Base-by-base conservation (phyloP, 2,797 vertebrate genomes). In the Syngnathus acus region DNA sequence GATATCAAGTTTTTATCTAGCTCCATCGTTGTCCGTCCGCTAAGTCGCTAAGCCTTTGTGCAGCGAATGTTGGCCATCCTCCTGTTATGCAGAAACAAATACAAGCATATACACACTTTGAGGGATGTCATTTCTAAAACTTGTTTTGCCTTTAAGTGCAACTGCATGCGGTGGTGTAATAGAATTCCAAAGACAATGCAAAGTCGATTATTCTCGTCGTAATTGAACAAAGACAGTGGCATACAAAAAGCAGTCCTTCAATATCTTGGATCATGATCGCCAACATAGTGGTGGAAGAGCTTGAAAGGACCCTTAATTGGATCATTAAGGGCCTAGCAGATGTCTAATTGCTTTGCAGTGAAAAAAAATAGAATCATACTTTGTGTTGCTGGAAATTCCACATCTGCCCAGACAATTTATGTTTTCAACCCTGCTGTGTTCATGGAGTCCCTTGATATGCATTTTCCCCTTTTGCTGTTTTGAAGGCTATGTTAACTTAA, bases 21-120 rank as follows among this genome's bases (percentile, higher is more conserved):
- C 55, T 57, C 26, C 55, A 57, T 57, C 55, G 55, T 57, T 14
- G 26, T 57, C 55, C 26, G 26, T 57, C 55, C 37, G 55, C 13
- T 57, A 57, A 57, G 26, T 57, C 55, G 32, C 42, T 62, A 43
- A 60, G 58, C 58, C 9, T 42, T n/a, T 60, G 19, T 60, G 58
- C 38, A 6, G 10, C 21, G 9, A n/a, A 13, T 60, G 58, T 40
- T 40, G 58, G 58, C 38, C 19, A 60, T 60, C 39, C 39, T 42
- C 9, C 38, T 60, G 17, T 60, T 40, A 21, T 9, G 37, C 58
- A 40, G 10, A 37, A 57, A 40, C 58, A 60, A 39, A 39, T 60
- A 40, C 58, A n/a, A 37, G 26, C 55, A 32, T 16, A 17, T 9
- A 40, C 38, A 60, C 19, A 42, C 38, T 60, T 39, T 21, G 4